Evolutionary conservation across 2,113 vertebrate genomes (phyloP).

Genomic region (Fregetta grallaria): DNA sequence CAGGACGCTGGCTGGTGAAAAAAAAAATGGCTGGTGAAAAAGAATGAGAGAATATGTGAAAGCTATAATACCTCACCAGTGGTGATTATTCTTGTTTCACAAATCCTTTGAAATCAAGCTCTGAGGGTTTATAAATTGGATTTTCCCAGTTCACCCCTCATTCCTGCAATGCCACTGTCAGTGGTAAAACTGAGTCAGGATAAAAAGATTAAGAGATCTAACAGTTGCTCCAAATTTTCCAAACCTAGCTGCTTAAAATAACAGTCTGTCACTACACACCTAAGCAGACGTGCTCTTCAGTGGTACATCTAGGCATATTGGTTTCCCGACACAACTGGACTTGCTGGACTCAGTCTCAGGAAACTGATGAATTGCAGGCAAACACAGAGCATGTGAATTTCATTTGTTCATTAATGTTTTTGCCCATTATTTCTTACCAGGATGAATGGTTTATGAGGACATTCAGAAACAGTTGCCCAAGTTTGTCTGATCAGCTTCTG

Average conservation of each 20-base stretch:
- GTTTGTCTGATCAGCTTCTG: background rate
- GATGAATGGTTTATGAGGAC: background rate
- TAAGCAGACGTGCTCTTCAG: background rate
- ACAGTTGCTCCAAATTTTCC: background rate
- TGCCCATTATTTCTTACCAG: background rate
- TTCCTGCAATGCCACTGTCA: background rate
- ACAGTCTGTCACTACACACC: background rate
- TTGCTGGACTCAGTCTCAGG: background rate
- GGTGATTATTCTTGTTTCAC: background rate
- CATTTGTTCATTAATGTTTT: background rate
- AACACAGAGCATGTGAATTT: background rate
- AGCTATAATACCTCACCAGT: background rate
- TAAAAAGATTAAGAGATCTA: background rate
- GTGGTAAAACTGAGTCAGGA: background rate
- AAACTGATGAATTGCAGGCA: background rate
- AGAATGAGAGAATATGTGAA: background rate
- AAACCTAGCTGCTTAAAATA: background rate
- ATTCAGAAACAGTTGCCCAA: background rate
- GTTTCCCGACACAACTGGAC: background rate
- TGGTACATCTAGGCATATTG: background rate
- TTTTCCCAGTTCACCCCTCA: background rate
- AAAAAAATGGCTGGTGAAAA: background rate
- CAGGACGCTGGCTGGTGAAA: background rate
- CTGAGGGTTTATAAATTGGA: background rate
- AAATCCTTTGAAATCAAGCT: background rate